These are phyloP conservation scores for Clanis bilineata DNA, from an alignment of 2,888 invertebrate genomes.

Conservation along the genomic window DNA sequence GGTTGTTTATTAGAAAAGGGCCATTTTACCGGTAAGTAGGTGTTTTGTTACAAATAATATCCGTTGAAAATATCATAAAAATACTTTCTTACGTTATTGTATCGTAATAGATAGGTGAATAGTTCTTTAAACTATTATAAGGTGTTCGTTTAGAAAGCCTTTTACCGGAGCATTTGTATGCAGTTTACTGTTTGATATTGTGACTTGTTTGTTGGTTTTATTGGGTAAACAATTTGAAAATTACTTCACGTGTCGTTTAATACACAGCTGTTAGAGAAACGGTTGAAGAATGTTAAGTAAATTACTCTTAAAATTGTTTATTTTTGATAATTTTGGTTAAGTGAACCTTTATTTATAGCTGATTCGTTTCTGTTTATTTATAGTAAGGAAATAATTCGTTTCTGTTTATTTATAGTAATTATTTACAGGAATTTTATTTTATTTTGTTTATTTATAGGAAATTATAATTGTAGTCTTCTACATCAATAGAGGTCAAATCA, in stretches of 20 bases:
- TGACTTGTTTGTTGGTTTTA: slow-evolving; percentile 2
- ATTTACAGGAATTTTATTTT: no score
- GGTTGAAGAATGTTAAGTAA: background rate
- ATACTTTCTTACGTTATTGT: slow-evolving; percentile 14
- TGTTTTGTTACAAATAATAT: slow-evolving; percentile 13
- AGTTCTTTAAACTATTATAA: slow-evolving; percentile 24
- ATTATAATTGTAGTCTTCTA: no score
- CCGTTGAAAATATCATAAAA: slow-evolving; percentile 5
- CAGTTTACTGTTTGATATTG: slow-evolving; percentile 6
- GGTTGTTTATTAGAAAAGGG: slow-evolving; percentile 17
- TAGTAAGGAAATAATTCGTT: no score
- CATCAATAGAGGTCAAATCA: no score
- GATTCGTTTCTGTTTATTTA: no score
- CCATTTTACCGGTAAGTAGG: slow-evolving; percentile 11
- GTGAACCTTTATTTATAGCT: no score
- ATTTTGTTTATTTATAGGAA: no score
- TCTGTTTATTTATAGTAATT: no score
- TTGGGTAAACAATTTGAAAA: background rate
- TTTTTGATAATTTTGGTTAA: background rate
- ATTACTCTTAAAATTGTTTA: background rate
- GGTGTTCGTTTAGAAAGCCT: slow-evolving; percentile 7
- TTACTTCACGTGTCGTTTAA: background rate
- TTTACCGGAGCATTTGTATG: background rate
- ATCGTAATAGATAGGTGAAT: slow-evolving; percentile 28
- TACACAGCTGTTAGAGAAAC: background rate